Evolutionary conservation across 2,113 vertebrate genomes (phyloP).

Genomic region (Tupaia chinensis): DNA sequence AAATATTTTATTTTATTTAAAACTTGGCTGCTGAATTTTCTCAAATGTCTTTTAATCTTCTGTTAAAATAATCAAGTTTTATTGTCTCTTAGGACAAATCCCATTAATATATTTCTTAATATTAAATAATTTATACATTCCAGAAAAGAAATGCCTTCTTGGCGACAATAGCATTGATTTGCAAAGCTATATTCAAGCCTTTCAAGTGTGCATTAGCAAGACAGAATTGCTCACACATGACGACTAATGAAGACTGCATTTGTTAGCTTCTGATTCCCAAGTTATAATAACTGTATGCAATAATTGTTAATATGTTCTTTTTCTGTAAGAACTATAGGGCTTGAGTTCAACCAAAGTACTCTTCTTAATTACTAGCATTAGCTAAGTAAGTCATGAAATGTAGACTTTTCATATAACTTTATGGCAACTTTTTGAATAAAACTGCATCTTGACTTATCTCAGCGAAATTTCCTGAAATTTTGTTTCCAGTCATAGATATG

Average conservation of each 20-base stretch:
- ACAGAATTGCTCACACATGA: not conserved
- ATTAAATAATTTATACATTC: not conserved
- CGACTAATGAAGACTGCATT: not conserved
- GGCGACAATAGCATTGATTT: not conserved
- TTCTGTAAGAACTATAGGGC: not conserved
- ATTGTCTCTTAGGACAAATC: not conserved
- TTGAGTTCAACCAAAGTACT: not conserved
- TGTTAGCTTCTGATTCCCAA: not conserved
- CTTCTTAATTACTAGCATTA: not conserved
- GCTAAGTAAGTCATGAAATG: not conserved
- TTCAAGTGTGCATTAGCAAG: not conserved
- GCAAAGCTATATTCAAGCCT: not conserved
- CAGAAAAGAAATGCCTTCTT: not conserved
- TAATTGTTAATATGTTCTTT: not conserved
- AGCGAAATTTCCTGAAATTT: not conserved
- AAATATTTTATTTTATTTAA: not conserved
- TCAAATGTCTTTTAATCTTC: not conserved
- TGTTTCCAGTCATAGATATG: not conserved
- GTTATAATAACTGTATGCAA: not conserved
- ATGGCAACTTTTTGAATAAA: not conserved
- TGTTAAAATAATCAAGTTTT: not conserved
- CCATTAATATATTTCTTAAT: not conserved
- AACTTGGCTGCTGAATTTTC: not conserved
- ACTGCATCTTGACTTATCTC: not conserved
- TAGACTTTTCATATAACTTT: no score